phyloP scores from a whole-genome alignment of 2,888 invertebrate species.

The Orthosia cruda region DNA sequence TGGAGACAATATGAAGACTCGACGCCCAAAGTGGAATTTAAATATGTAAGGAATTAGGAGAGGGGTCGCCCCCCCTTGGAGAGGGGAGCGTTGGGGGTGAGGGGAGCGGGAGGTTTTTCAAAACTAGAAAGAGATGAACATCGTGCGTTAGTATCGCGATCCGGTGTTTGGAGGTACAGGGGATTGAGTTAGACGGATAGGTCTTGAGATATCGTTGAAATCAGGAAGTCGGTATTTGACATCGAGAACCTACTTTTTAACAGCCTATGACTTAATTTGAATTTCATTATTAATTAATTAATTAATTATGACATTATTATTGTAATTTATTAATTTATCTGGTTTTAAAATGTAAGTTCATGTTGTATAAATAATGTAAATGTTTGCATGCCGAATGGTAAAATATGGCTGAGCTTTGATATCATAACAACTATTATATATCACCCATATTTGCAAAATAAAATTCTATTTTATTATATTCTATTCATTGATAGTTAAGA shows the following conservation, averaged over 20 bases:
- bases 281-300: too few relatives aligned
- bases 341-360: too few relatives aligned
- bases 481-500: not conserved
- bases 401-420: too few relatives aligned
- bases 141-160: slow-evolving; percentile 90
- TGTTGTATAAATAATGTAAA: too few relatives aligned
- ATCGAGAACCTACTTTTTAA: not conserved
- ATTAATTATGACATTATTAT: too few relatives aligned
- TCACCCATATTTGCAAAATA: too few relatives aligned
- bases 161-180: slow-evolving; percentile 73
- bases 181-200: slow-evolving; percentile 71
- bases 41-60: slow-evolving; percentile 92
- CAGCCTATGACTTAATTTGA: not conserved
- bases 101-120: slow-evolving; percentile 85
- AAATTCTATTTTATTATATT: too few relatives aligned
- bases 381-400: too few relatives aligned
- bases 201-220: slow-evolving; percentile 76
- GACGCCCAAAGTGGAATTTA: slow-evolving; percentile 91
- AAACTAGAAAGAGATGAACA: slow-evolving; percentile 92
- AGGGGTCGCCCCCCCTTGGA: slow-evolving; percentile 70
- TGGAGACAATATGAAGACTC: slow-evolving; percentile 90
- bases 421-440: too few relatives aligned
- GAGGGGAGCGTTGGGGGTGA: slow-evolving; percentile 48
- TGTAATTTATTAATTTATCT: too few relatives aligned
- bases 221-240: slow-evolving; percentile 2